Evolutionary conservation across 1,140 invertebrate genomes (phyloP), one percentile per base, ranked within the genome.

Genomic region (Heliconius nattereri): DNA sequence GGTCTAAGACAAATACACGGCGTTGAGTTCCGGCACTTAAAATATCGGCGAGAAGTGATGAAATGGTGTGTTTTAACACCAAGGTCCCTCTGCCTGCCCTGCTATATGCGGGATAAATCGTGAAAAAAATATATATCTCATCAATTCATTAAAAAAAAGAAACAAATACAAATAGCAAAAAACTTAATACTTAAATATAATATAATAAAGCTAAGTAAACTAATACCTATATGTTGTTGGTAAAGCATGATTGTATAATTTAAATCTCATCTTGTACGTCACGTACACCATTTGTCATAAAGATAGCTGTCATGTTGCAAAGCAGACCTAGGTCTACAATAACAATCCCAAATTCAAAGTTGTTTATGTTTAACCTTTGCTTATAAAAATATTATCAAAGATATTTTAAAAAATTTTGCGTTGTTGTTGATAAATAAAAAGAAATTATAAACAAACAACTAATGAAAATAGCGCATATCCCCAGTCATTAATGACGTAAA

Each of bases 261-360:
- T 66, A 6, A 66, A 66, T 26, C 60, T 66, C 60, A 66, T 66
- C 26, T 66, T 29, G 60, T 11, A 66, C 60, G 60, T 66, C 60
- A 66, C 60, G 60, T 66, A 66, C 60, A 29, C 60, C 26, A 29
- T 66, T 66, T 66, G 60, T 66, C 11, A 29, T 66, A 66, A 66
- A 66, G 60, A 66, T 29, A 66, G 60, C 60, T 26, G 60, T 29
- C 60, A 11, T 29, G 23, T 26, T 66, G 60, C 60, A 23, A n/a
- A 26, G 60, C 60, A 23, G 57, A 60, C 8, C 8, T 20, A 20
- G 54, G n/a, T 60, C 57, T 9, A 66, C 60, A 66, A 29, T 26
- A 66, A 23, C 60, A 66, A 26, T 66, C 7, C 60, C 8, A 66
- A 3, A 11, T 23, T 26, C 60, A 66, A 66, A 11, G 60, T 66